Percentiles rank a stretch among this genome's conserved stretches.
phyloP scores from a whole-genome alignment of 53 echinoderm and acorn worm species.

The Hippasteria phrygiana region DNA sequence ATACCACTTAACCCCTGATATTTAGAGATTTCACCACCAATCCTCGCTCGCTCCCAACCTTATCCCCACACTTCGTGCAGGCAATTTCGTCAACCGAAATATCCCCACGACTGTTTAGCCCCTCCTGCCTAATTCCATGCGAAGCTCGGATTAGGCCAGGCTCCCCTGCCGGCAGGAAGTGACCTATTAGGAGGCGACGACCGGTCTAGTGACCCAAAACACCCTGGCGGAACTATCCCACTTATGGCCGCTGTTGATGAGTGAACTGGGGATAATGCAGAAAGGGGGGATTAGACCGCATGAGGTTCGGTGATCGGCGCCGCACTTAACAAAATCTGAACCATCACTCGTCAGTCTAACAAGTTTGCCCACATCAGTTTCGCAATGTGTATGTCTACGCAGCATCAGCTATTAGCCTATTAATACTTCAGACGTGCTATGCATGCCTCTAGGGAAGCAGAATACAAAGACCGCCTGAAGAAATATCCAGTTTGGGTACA shows the following conservation, averaged over 20 bases:
- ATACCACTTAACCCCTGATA: neutral
- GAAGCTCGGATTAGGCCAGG: slow-evolving; percentile 24
- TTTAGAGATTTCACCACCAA: neutral
- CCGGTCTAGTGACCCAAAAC: slow-evolving; percentile 58
- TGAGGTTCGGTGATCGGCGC: neutral
- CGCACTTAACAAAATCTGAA: neutral
- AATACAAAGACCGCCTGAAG: no score
- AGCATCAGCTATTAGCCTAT: slow-evolving; percentile 33
- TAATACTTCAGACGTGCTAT: neutral
- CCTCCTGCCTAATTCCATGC: slow-evolving; percentile 35
- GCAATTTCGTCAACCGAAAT: neutral
- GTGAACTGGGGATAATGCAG: slow-evolving; percentile 4
- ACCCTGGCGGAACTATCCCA: slow-evolving; percentile 25
- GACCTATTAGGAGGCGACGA: slow-evolving; percentile 55
- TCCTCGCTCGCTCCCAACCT: neutral
- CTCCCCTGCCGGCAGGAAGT: slow-evolving; percentile 23
- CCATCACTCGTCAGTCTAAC: slow-evolving; percentile 12
- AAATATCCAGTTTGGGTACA: neutral
- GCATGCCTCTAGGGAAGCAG: neutral
- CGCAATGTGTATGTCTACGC: neutral
- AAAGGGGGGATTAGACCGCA: neutral
- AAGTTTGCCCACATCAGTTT: neutral
- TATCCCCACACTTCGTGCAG: neutral
- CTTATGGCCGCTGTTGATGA: slow-evolving; percentile 34
- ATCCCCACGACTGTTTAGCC: slow-evolving; percentile 41